phyloP scores from a whole-genome alignment of 1,140 invertebrate species.

The Microplitis mediator region DNA sequence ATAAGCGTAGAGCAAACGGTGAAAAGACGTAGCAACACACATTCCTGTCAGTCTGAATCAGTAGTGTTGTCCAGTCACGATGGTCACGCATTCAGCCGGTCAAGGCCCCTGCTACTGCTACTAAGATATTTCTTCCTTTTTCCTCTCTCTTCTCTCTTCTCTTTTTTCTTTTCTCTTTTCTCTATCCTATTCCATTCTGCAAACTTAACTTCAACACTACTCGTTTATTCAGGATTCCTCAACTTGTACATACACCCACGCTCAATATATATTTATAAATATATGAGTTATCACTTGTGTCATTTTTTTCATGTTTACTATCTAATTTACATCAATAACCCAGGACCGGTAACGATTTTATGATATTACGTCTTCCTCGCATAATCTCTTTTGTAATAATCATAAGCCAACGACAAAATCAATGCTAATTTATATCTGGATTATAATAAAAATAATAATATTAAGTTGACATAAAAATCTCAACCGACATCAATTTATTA shows the following conservation, averaged over 20 bases:
- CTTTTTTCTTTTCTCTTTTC: constrained; percentile 6
- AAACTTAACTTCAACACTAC: background rate
- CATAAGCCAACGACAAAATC: background rate
- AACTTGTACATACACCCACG: background rate
- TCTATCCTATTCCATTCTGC: constrained; percentile 22
- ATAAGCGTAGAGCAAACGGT: constrained; percentile 14
- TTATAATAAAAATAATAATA: too few species aligned
- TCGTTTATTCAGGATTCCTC: background rate
- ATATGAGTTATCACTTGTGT: background rate
- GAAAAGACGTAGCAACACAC: constrained; percentile 26
- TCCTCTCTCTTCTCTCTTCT: constrained; percentile 29
- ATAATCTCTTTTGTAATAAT: background rate
- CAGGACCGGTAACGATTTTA: constrained; percentile 2
- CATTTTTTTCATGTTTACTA: constrained; percentile 8
- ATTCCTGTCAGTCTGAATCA: constrained; percentile 46
- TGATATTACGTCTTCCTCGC: background rate
- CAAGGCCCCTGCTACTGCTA: constrained; percentile 25
- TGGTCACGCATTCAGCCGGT: constrained; percentile 43
- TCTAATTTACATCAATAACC: constrained; percentile 16
- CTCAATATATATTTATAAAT: too few species aligned
- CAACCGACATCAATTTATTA: too few species aligned
- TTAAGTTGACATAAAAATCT: too few species aligned
- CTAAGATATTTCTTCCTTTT: background rate
- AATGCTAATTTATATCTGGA: background rate
- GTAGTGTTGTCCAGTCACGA: constrained; percentile 39